phyloP scores from a whole-genome alignment of 1,140 invertebrate species.

The Drosophila micromelanica region DNA sequence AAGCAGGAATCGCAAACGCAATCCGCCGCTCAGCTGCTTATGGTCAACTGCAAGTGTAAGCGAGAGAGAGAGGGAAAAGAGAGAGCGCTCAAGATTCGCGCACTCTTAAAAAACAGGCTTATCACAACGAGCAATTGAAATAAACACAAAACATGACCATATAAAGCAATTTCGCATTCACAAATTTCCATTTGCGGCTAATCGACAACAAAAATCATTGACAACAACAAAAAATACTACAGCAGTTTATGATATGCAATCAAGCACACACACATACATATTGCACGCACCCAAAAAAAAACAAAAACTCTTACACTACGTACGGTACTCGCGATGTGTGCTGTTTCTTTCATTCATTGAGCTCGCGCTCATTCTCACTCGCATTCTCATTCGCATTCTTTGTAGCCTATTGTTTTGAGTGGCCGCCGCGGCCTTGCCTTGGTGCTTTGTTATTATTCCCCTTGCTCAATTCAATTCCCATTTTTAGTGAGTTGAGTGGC shows the following conservation, averaged over 20 bases:
- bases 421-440: slow-evolving; percentile 30
- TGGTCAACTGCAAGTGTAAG: slow-evolving; percentile 35
- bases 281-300: slow-evolving; percentile 18
- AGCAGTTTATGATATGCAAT: slow-evolving; percentile 50
- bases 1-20: slow-evolving; percentile 71
- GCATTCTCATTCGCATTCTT: slow-evolving; percentile 24
- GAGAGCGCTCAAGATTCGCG: slow-evolving; percentile 7
- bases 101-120: slow-evolving; percentile 29
- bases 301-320: background rate
- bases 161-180: slow-evolving; percentile 54
- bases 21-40: slow-evolving; percentile 62
- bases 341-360: slow-evolving; percentile 29
- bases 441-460: background rate
- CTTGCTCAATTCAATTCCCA: slow-evolving; percentile 45
- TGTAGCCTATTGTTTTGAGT: slow-evolving; percentile 20
- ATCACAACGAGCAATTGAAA: slow-evolving; percentile 48
- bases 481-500: slow-evolving; percentile 7
- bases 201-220: slow-evolving; percentile 38
- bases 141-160: slow-evolving; percentile 65
- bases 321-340: slow-evolving; percentile 19
- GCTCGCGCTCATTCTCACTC: slow-evolving; percentile 18
- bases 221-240: slow-evolving; percentile 40
- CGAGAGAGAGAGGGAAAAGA: background rate
- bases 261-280: slow-evolving; percentile 39
- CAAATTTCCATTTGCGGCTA: slow-evolving; percentile 64